These are phyloP conservation scores for Ellobius talpinus DNA, from an alignment of 2,113 vertebrate species.

Conservation along the genomic window DNA sequence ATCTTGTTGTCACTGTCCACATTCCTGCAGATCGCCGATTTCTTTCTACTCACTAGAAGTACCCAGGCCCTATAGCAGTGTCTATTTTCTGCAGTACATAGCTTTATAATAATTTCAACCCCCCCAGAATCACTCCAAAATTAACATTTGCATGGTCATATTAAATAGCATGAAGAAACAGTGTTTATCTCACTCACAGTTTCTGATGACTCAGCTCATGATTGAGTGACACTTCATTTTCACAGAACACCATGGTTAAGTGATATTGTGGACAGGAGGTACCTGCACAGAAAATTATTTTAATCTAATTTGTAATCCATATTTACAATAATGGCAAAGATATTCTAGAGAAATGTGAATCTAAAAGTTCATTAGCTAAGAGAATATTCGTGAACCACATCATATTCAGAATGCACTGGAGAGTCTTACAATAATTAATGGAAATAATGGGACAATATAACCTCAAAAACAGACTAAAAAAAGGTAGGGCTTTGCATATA, in stretches of 20 bases:
- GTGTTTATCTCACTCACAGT: not conserved
- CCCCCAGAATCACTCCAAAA: not conserved
- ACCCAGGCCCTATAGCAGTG: not conserved
- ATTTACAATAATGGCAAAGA: not conserved
- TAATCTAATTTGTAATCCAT: not conserved
- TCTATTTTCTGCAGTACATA: not conserved
- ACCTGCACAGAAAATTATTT: not conserved
- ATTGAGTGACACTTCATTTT: not conserved
- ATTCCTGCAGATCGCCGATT: not conserved
- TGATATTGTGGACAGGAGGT: not conserved
- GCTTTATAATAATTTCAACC: not conserved
- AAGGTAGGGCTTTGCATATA: not conserved
- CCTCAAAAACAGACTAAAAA: not conserved
- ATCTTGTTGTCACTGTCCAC: not conserved
- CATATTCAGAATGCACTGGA: not conserved
- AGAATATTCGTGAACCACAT: not conserved
- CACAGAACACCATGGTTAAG: not conserved
- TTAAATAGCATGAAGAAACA: not conserved
- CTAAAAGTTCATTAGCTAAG: not conserved
- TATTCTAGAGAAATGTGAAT: not conserved
- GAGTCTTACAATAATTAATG: not conserved
- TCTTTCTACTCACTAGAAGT: not conserved
- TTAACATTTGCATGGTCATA: not conserved
- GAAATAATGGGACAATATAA: not conserved
- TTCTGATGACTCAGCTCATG: not conserved